Evolutionary conservation across 2,113 vertebrate genomes (phyloP).

Genomic region (Stigmatopora nigra): DNA sequence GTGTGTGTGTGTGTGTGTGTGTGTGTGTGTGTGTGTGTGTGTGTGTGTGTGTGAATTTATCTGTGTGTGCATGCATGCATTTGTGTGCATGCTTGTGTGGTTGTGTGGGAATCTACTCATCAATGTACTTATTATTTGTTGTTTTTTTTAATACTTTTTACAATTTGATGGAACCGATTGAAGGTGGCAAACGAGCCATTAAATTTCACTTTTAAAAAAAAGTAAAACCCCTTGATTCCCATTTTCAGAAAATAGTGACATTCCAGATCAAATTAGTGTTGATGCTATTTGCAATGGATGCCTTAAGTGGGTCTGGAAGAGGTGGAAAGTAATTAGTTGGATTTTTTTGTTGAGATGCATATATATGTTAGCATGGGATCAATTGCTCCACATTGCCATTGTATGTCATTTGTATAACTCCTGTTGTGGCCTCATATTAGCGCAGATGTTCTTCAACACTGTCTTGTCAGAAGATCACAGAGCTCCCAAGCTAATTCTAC

Average conservation of each 20-base stretch:
- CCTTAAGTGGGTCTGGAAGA: constrained; percentile 29
- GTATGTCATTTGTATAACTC: constrained; percentile 26
- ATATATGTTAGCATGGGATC: constrained; percentile 46
- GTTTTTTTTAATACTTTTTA: no score
- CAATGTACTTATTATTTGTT: no score
- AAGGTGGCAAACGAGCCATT: no score
- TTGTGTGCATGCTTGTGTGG: no score
- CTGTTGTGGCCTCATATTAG: constrained; percentile 39
- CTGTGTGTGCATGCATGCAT: no score
- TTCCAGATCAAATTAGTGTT: no score
- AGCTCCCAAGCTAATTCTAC: background rate
- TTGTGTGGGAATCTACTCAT: no score
- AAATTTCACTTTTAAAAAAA: no score
- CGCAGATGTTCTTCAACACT: constrained; percentile 47
- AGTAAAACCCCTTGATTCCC: no score
- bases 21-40: constrained; percentile 22
- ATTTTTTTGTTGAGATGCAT: constrained; percentile 42
- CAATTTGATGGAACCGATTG: no score
- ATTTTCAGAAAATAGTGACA: no score
- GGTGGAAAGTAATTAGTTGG: constrained; percentile 57
- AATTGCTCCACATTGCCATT: constrained; percentile 21
- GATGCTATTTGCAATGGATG: no score
- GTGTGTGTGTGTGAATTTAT: background rate
- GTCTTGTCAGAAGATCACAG: background rate
- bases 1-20: constrained; percentile 10